Conservation (phyloP, 2,797 vertebrate genomes). For the Meriones psammophilus region DNA sequence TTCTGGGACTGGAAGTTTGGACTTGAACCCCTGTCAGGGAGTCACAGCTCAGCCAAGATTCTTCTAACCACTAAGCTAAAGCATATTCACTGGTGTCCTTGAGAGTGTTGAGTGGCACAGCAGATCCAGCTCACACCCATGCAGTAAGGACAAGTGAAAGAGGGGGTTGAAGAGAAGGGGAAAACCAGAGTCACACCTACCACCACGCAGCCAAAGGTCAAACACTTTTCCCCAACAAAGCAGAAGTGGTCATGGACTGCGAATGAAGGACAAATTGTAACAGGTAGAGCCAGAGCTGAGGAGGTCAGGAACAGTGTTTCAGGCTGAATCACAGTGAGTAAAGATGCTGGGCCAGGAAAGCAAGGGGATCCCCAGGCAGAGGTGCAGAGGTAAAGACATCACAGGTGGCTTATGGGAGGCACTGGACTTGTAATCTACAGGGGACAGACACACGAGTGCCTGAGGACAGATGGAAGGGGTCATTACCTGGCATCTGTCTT, state of each 20-base stretch:
- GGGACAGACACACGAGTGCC: background rate
- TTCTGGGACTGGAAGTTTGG: background rate
- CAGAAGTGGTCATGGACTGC: background rate
- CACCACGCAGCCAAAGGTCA: background rate
- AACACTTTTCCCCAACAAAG: background rate
- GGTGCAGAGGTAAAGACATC: background rate
- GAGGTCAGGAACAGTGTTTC: background rate
- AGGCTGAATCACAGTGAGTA: background rate
- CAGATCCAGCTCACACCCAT: background rate
- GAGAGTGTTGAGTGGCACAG: background rate
- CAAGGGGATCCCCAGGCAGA: background rate
- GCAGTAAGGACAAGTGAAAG: background rate
- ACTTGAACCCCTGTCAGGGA: background rate
- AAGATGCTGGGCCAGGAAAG: background rate
- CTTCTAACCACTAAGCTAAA: background rate
- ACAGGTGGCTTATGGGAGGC: background rate
- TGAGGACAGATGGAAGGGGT: background rate
- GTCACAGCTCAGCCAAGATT: background rate
- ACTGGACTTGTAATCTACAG: background rate
- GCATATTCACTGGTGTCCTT: background rate
- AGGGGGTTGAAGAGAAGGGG: background rate
- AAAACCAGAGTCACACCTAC: background rate
- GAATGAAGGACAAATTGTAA: background rate
- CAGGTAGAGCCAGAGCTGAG: background rate
- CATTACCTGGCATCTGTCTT: no score